These are phyloP conservation scores for Dasyurus viverrinus DNA, from an alignment of 2,113 vertebrate genomes.

Conservation along the genomic window DNA sequence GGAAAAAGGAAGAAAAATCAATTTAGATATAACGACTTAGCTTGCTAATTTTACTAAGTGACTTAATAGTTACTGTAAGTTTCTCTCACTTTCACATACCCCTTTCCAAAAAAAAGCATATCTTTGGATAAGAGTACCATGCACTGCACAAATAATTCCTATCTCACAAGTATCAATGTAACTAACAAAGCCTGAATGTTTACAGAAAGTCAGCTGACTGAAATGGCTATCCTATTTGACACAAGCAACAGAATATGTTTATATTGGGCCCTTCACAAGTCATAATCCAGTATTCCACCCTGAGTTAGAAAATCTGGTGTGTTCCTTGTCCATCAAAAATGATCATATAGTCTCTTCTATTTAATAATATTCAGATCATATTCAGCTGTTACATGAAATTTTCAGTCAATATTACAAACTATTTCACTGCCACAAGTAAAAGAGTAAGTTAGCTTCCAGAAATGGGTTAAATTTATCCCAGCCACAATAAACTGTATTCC, in stretches of 20 bases:
- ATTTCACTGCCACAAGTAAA: slow-evolving; percentile 20
- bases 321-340: not conserved
- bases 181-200: slow-evolving; percentile 16
- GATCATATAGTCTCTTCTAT: slow-evolving; percentile 21
- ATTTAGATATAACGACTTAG: slow-evolving; percentile 62
- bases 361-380: slow-evolving; percentile 17
- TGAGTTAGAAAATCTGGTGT: slow-evolving; percentile 15
- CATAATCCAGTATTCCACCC: not conserved
- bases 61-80: slow-evolving; percentile 73
- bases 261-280: slow-evolving; percentile 33
- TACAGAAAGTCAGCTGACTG: not conserved
- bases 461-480: slow-evolving; percentile 39
- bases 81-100: slow-evolving; percentile 46
- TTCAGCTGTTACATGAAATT: not conserved
- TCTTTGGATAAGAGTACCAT: slow-evolving; percentile 53
- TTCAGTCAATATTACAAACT: slow-evolving; percentile 35
- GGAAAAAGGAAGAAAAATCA: slow-evolving; percentile 60
- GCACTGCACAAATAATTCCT: slow-evolving; percentile 21
- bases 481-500: not conserved
- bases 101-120: slow-evolving; percentile 26
- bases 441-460: slow-evolving; percentile 23
- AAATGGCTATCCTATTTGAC: not conserved
- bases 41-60: slow-evolving; percentile 61
- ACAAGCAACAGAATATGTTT: not conserved
- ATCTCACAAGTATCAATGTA: not conserved